Conservation (phyloP, 1,140 invertebrate genomes). For the Eurytemora carolleeae region DNA sequence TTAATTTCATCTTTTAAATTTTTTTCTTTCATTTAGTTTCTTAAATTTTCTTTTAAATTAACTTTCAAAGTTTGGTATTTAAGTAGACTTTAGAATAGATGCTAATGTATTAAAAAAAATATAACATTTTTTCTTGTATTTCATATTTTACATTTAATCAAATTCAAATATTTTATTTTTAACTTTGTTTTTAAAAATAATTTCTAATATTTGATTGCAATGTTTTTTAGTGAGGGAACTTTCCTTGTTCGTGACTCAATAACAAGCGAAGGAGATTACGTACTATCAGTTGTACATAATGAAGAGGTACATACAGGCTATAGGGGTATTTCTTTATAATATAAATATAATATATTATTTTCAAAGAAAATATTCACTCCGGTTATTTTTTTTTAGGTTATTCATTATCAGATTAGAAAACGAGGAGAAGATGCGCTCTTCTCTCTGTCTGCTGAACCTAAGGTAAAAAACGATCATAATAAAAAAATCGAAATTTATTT, state of each 20-base stretch:
- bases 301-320: neutral
- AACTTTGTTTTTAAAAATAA: no score
- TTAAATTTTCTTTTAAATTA: no score
- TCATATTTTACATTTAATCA: no score
- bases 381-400: neutral
- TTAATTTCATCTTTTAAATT: no score
- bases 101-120: no score
- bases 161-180: no score
- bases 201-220: no score
- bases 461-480: slow-evolving; percentile 3
- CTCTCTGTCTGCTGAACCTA: neutral
- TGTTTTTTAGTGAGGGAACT: neutral
- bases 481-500: no score
- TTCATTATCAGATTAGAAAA: slow-evolving; percentile 9
- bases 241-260: slow-evolving; percentile 5
- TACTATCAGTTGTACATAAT: slow-evolving; percentile 4
- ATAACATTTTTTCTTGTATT: no score
- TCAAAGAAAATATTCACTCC: neutral
- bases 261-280: neutral
- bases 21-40: no score
- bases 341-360: neutral
- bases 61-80: no score
- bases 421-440: slow-evolving; percentile 8
- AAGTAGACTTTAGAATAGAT: no score
- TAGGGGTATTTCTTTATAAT: neutral